Conservation (phyloP, 1,140 invertebrate species). For the Anthonomus grandis region DNA sequence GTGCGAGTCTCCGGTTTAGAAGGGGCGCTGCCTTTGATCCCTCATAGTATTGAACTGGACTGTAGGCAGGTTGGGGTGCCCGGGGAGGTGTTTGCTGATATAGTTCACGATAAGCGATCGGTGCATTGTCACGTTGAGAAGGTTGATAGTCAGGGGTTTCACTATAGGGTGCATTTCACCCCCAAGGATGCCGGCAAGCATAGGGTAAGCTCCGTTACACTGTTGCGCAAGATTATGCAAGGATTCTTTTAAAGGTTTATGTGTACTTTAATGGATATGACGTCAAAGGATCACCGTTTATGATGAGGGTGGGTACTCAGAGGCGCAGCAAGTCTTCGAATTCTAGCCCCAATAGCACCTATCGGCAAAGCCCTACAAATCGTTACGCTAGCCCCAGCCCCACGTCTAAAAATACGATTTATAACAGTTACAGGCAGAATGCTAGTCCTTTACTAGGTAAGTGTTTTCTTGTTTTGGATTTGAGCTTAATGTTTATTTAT, state of each 20-base stretch:
- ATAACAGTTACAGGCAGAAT: slow-evolving; percentile 38
- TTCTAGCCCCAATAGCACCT: slow-evolving; percentile 38
- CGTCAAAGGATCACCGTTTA: slow-evolving; percentile 86
- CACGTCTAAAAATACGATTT: slow-evolving; percentile 33
- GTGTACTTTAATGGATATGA: slow-evolving; percentile 94
- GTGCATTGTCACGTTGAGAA: slow-evolving; percentile 82
- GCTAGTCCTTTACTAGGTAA: slow-evolving; percentile 35
- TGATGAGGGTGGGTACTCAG: slow-evolving; percentile 71
- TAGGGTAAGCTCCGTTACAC: slow-evolving; percentile 52
- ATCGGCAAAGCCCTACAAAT: slow-evolving; percentile 47
- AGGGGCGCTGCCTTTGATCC: slow-evolving; percentile 71
- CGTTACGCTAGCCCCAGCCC: slow-evolving; percentile 32
- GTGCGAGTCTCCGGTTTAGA: slow-evolving; percentile 73
- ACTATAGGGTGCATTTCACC: slow-evolving; percentile 83
- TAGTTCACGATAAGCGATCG: slow-evolving; percentile 79
- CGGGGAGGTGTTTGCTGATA: slow-evolving; percentile 84
- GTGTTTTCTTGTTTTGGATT: neutral
- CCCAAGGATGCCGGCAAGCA: slow-evolving; percentile 89
- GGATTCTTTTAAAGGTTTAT: slow-evolving; percentile 73
- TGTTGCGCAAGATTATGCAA: neutral
- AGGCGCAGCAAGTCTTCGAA: slow-evolving; percentile 48
- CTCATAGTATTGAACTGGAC: slow-evolving; percentile 69
- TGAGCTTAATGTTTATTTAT: neutral
- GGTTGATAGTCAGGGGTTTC: slow-evolving; percentile 57
- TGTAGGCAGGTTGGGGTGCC: slow-evolving; percentile 79